phyloP scores from a whole-genome alignment of 2,888 invertebrate genomes.

The Andrena dorsata region DNA sequence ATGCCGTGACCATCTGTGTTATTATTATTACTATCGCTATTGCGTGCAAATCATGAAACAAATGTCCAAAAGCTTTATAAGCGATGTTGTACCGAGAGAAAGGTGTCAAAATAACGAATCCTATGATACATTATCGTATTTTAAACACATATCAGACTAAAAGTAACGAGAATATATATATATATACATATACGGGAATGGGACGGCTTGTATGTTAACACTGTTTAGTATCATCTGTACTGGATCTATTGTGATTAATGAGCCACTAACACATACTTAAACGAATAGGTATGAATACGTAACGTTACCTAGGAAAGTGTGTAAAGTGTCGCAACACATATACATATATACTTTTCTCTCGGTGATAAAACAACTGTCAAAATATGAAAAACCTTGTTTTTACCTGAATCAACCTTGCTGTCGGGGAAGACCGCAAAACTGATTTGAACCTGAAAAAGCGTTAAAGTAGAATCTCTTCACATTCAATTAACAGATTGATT shows the following conservation, averaged over 20 bases:
- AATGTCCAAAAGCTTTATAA: conserved; percentile 77
- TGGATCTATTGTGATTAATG: conserved; percentile 20
- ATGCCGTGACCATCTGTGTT: conserved; percentile 72
- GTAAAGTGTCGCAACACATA: conserved; percentile 33
- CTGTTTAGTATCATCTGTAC: neutral
- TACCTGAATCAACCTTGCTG: conserved; percentile 84
- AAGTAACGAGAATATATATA: conserved; percentile 11
- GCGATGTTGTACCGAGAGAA: conserved; percentile 78
- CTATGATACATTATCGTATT: conserved; percentile 32
- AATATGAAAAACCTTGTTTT: conserved; percentile 79
- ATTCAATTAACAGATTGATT: conserved; percentile 59
- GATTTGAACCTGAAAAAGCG: conserved; percentile 84
- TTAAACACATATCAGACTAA: conserved; percentile 34
- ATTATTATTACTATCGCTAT: conserved; percentile 77
- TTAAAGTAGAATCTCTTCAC: conserved; percentile 78
- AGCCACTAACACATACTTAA: conserved; percentile 11
- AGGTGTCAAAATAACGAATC: conserved; percentile 66
- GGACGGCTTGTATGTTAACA: conserved; percentile 7
- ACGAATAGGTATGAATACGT: conserved; percentile 21
- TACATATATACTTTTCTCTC: conserved; percentile 76
- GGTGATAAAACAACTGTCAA: conserved; percentile 76
- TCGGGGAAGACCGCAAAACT: conserved; percentile 83
- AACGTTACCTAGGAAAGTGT: conserved; percentile 41
- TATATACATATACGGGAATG: conserved; percentile 12
- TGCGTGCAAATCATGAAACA: conserved; percentile 78